Conservation (phyloP, 2,888 invertebrate genomes). For the Drosophila differens region DNA sequence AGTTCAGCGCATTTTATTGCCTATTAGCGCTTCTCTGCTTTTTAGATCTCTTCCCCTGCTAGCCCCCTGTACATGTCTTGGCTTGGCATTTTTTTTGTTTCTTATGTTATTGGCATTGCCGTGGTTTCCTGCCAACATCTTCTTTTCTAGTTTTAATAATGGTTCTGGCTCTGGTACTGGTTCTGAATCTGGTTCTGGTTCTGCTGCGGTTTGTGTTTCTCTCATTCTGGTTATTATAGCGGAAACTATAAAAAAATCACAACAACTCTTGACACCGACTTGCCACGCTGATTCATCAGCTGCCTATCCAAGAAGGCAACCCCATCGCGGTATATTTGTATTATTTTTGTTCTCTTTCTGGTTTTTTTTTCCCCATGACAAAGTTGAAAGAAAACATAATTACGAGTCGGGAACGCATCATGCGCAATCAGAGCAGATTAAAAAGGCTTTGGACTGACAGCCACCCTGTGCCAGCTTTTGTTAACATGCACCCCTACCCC, state of each 20-base stretch:
- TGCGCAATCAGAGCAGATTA: slow-evolving; percentile 55
- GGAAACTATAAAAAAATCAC: slow-evolving; percentile 30
- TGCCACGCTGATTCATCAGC: not conserved
- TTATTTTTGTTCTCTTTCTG: slow-evolving; percentile 10
- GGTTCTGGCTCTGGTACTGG: slow-evolving; percentile 1
- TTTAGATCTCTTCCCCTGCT: not conserved
- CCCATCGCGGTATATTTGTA: slow-evolving; percentile 25
- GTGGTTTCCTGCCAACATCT: slow-evolving; percentile 11
- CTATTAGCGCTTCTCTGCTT: slow-evolving; percentile 50
- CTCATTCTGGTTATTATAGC: slow-evolving; percentile 1
- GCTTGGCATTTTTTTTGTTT: slow-evolving; percentile 2
- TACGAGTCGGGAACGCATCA: slow-evolving; percentile 37
- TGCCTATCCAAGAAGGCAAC: slow-evolving; percentile 26
- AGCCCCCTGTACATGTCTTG: not conserved
- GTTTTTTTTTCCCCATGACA: slow-evolving; percentile 25
- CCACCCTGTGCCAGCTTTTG: slow-evolving; percentile 32
- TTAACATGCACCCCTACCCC: not conserved
- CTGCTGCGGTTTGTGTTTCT: slow-evolving; percentile 1
- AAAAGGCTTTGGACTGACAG: slow-evolving; percentile 46
- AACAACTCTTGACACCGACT: slow-evolving; percentile 12
- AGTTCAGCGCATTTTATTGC: slow-evolving; percentile 33
- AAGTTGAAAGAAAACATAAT: slow-evolving; percentile 59
- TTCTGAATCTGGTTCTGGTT: slow-evolving; percentile 11
- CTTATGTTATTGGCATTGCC: slow-evolving; percentile 23
- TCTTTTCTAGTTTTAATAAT: slow-evolving; percentile 1